phyloP scores from a whole-genome alignment of 2,888 invertebrate species.

The Cryptus armator region DNA sequence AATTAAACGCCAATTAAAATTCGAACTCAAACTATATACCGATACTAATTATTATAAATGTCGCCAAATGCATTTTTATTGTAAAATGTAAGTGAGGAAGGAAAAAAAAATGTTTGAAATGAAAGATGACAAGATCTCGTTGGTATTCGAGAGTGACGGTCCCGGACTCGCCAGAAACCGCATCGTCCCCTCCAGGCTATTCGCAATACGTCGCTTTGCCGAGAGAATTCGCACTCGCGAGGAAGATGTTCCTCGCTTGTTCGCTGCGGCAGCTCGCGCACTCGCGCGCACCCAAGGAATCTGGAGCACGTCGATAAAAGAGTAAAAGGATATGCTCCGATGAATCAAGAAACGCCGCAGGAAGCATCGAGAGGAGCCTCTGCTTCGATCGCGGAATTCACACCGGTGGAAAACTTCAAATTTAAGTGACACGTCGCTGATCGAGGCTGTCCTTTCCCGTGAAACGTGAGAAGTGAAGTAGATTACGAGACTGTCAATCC shows the following conservation, averaged over 20 bases:
- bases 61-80: too few species aligned
- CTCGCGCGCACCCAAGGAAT: slow-evolving; percentile 65
- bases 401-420: slow-evolving; percentile 59
- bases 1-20: too few species aligned
- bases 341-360: slow-evolving; percentile 67
- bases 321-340: slow-evolving; percentile 67
- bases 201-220: slow-evolving; percentile 26
- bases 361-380: slow-evolving; percentile 38
- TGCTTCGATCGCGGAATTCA: slow-evolving; percentile 59
- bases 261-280: slow-evolving; percentile 33
- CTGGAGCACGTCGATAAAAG: slow-evolving; percentile 71
- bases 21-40: too few species aligned
- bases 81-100: neutral
- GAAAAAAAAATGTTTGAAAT: too few species aligned
- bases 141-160: neutral
- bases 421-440: slow-evolving; percentile 67
- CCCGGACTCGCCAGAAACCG: slow-evolving; percentile 1
- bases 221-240: slow-evolving; percentile 37
- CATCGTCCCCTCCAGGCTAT: slow-evolving; percentile 15
- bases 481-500: slow-evolving; percentile 25
- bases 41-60: too few species aligned
- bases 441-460: slow-evolving; percentile 18
- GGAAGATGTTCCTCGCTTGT: slow-evolving; percentile 42
- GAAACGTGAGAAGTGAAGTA: slow-evolving; percentile 1
- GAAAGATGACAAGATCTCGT: neutral